These are phyloP conservation scores for Lypha dubia DNA, from an alignment of 2,888 invertebrate species.

Conservation along the genomic window DNA sequence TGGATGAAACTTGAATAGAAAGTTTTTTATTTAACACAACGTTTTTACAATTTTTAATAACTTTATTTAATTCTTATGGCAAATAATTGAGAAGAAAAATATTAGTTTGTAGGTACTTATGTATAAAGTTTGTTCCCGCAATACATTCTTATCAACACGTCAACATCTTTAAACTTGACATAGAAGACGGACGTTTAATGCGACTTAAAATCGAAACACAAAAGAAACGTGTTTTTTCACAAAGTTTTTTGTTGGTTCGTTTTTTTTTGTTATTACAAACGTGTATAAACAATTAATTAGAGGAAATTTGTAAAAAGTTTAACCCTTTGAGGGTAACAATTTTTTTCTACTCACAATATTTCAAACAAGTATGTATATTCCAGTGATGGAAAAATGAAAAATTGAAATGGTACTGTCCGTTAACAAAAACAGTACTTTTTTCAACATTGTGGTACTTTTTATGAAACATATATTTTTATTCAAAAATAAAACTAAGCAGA, in stretches of 20 bases:
- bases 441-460: too few species aligned
- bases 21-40: slow-evolving; percentile 13
- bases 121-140: not conserved
- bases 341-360: not conserved
- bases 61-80: not conserved
- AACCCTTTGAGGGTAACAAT: not conserved
- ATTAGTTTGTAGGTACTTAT: not conserved
- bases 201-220: not conserved
- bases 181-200: slow-evolving; percentile 45
- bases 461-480: too few species aligned
- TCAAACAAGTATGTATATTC: too few species aligned
- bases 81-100: slow-evolving; percentile 11
- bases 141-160: slow-evolving; percentile 56
- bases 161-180: slow-evolving; percentile 71
- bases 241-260: too few species aligned
- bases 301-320: not conserved
- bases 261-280: not conserved
- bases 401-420: too few species aligned
- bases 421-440: too few species aligned
- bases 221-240: slow-evolving; percentile 2
- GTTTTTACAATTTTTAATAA: slow-evolving; percentile 26
- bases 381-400: too few species aligned
- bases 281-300: not conserved
- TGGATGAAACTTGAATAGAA: slow-evolving; percentile 13
- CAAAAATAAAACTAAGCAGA: too few species aligned